These are phyloP conservation scores for Staurois parvus DNA, from an alignment of 2,797 vertebrate species.

Conservation along the genomic window DNA sequence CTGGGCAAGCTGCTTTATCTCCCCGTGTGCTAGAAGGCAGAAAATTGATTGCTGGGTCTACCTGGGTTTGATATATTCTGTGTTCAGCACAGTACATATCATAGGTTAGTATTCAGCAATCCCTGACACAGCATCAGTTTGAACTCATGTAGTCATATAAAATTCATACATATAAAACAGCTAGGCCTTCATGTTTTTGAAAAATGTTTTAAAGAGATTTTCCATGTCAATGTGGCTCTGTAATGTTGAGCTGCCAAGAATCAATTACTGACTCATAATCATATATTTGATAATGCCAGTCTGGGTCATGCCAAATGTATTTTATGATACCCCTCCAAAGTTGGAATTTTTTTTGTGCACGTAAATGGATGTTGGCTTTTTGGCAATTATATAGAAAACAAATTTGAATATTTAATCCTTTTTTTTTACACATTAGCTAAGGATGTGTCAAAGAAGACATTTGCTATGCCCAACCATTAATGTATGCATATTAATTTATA, in stretches of 20 bases:
- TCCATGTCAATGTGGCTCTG: not conserved
- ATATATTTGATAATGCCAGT: not conserved
- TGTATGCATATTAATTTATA: not conserved
- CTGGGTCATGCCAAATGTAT: too few relatives aligned
- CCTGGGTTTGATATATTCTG: not conserved
- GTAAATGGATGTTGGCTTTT: not conserved
- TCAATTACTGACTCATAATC: not conserved
- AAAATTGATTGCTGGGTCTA: conserved; percentile 26
- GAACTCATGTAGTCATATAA: conserved; percentile 7
- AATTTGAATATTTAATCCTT: too few relatives aligned
- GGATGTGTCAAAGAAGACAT: not conserved
- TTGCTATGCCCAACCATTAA: not conserved
- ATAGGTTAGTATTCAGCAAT: conserved; percentile 18
- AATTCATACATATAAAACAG: not conserved
- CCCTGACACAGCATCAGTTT: conserved; percentile 8
- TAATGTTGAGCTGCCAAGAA: not conserved
- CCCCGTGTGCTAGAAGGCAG: not conserved
- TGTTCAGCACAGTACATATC: conserved; percentile 2
- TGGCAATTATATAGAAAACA: too few relatives aligned
- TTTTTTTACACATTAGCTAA: not conserved
- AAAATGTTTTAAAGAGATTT: not conserved
- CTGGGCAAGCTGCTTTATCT: conserved; percentile 2
- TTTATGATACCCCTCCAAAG: not conserved
- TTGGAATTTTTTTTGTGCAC: not conserved
- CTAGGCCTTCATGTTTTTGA: not conserved